These are phyloP conservation scores for Eciton burchellii DNA, from an alignment of 1,140 invertebrate genomes.

Conservation along the genomic window DNA sequence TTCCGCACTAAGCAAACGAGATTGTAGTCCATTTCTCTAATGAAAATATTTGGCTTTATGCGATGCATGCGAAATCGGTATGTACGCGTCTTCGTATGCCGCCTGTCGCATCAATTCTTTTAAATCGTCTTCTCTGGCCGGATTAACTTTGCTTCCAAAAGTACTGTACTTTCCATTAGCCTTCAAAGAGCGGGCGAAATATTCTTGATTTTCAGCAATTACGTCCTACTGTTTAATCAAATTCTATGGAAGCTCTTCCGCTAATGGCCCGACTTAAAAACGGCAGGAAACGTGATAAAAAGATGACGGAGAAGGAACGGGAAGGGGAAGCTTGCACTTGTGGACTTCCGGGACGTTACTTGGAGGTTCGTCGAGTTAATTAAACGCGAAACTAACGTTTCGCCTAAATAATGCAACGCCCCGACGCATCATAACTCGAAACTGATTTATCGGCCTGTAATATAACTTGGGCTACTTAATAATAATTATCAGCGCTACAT, in stretches of 20 bases:
- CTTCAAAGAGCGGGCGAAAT: conserved; percentile 39
- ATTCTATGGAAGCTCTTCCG: conserved; percentile 53
- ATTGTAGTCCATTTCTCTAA: conserved; percentile 25
- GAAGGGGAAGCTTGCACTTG: not conserved
- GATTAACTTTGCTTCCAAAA: conserved; percentile 47
- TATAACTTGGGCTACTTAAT: conserved; percentile 61
- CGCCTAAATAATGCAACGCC: conserved; percentile 56
- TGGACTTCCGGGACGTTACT: conserved; percentile 35
- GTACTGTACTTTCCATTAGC: conserved; percentile 37
- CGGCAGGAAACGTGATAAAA: conserved; percentile 37
- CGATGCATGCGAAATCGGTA: conserved; percentile 2
- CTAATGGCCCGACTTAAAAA: conserved; percentile 57
- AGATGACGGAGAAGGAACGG: conserved; percentile 11
- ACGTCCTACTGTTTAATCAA: conserved; percentile 51
- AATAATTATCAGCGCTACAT: conserved; percentile 47
- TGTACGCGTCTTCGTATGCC: not conserved
- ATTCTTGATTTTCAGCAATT: conserved; percentile 56
- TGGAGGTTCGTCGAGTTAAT: conserved; percentile 46
- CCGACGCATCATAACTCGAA: conserved; percentile 48
- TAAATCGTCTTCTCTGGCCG: not conserved
- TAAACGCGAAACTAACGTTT: conserved; percentile 43
- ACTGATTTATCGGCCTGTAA: conserved; percentile 54
- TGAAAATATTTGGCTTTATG: conserved; percentile 16
- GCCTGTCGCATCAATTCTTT: not conserved
- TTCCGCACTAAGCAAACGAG: conserved; percentile 35